These are phyloP conservation scores for Melopsittacus undulatus DNA, from an alignment of 2,797 vertebrate genomes.

Conservation along the genomic window DNA sequence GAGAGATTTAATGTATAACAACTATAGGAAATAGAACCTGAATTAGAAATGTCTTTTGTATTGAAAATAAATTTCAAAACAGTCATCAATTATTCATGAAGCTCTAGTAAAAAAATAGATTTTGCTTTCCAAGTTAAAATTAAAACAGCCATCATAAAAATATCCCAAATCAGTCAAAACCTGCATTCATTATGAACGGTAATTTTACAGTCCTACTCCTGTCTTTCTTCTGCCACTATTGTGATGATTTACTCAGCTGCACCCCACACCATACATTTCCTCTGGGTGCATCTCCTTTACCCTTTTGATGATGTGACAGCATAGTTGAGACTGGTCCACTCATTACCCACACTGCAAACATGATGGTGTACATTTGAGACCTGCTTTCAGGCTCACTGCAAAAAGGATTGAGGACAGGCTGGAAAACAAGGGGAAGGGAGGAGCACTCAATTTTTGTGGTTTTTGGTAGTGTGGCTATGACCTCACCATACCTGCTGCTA, in stretches of 20 bases:
- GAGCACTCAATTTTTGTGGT: neutral
- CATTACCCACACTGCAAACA: neutral
- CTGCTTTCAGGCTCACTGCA: neutral
- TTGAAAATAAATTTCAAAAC: slow-evolving; percentile 11
- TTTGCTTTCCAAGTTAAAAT: neutral
- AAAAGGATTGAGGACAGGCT: neutral
- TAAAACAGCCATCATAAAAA: neutral
- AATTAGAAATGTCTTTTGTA: neutral
- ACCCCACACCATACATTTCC: rapidly evolving
- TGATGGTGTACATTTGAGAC: rapidly evolving
- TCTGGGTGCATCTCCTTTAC: neutral
- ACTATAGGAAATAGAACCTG: neutral
- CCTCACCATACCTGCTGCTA: neutral
- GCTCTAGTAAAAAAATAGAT: neutral
- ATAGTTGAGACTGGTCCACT: neutral
- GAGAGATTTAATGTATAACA: neutral
- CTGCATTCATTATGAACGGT: neutral
- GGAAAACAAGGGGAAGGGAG: neutral
- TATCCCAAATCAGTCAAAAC: neutral
- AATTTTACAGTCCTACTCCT: neutral
- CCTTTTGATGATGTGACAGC: too few relatives aligned
- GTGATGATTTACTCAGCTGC: neutral
- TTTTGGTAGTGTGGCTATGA: neutral
- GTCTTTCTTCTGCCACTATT: neutral
- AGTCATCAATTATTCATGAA: neutral